Evolutionary conservation across 53 echinoderm and acorn worm genomes (phyloP).

Genomic region (Paracentrotus lividus): DNA sequence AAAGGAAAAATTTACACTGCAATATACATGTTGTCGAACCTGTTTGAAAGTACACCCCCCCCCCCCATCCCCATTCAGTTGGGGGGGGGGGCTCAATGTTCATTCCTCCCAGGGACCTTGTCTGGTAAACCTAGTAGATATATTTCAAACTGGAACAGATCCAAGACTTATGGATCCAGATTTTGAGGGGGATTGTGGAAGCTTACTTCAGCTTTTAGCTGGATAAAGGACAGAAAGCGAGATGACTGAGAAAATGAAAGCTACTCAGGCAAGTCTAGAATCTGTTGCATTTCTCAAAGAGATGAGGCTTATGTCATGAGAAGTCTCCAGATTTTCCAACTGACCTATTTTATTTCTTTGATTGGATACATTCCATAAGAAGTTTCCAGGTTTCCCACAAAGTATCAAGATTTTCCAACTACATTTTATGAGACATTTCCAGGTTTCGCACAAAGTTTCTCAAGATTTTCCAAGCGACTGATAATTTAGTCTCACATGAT

Average conservation of each 20-base stretch:
- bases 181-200: not conserved
- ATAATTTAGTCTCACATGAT: too few relatives aligned
- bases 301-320: not conserved
- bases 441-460: not conserved
- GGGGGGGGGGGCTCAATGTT: too few relatives aligned
- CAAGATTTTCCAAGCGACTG: slow-evolving; percentile 10
- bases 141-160: not conserved
- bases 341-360: too few relatives aligned
- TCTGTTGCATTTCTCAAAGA: not conserved
- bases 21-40: too few relatives aligned
- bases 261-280: not conserved
- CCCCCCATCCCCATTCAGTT: not conserved
- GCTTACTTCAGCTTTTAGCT: not conserved
- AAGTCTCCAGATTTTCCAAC: slow-evolving; percentile 1
- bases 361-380: too few relatives aligned
- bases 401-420: slow-evolving; percentile 23
- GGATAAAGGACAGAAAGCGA: not conserved
- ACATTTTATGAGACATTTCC: not conserved
- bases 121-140: not conserved
- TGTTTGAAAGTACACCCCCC: not conserved
- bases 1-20: too few relatives aligned
- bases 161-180: not conserved
- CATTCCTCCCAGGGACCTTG: not conserved
- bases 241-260: not conserved
- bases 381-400: not conserved